Conservation (phyloP, 2,797 vertebrate genomes). For the Pseudomugil gertrudae region DNA sequence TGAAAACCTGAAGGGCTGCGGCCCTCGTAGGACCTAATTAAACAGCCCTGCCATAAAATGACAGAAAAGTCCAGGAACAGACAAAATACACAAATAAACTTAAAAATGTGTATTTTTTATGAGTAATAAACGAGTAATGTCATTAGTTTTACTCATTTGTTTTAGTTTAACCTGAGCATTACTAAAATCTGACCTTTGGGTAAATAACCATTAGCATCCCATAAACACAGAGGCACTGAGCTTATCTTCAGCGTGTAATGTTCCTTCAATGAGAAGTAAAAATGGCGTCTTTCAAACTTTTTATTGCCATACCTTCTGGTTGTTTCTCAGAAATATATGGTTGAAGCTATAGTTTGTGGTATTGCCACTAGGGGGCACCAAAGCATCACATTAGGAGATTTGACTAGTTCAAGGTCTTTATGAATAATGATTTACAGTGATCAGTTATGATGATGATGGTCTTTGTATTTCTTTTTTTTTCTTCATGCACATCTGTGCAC, state of each 20-base stretch:
- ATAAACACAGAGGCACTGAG: neutral
- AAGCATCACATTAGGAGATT: neutral
- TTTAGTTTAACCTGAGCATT: too few relatives aligned
- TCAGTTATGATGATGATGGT: neutral
- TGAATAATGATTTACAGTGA: neutral
- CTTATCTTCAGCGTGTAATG: neutral
- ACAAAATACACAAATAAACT: too few relatives aligned
- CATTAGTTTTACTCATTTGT: too few relatives aligned
- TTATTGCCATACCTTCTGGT: neutral
- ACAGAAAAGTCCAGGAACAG: too few relatives aligned
- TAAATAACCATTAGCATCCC: neutral
- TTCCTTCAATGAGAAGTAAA: neutral
- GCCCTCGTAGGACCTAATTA: too few relatives aligned
- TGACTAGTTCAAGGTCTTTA: neutral
- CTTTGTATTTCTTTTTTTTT: neutral
- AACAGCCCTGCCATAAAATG: too few relatives aligned
- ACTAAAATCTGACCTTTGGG: too few relatives aligned
- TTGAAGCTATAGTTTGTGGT: neutral
- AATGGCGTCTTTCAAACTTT: neutral
- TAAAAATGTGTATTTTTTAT: too few relatives aligned
- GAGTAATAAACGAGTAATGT: too few relatives aligned
- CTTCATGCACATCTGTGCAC: neutral
- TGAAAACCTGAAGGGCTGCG: too few relatives aligned
- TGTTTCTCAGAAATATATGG: neutral
- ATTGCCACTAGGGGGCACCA: conserved; percentile 27